Evolutionary conservation across 2,797 vertebrate genomes (phyloP), one percentile per base, ranked within the genome.

Genomic region (Sebastes goodei): DNA sequence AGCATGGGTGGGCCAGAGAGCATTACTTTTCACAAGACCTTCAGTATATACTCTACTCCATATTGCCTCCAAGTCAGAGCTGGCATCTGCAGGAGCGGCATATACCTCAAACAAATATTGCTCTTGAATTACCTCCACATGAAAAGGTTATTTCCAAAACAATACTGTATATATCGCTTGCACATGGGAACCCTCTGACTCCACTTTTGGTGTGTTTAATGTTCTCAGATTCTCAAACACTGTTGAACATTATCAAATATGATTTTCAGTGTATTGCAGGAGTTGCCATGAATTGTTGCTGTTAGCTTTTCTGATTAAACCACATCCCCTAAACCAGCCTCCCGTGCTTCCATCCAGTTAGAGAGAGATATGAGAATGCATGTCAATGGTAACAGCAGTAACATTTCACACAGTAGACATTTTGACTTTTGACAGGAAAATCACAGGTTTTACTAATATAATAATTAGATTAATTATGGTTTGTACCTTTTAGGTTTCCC

Each of bases 71-170:
- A 59, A 61, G 61, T 73, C 73, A 46, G 60, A 71, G 62, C 67
- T 56, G 76, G 57, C 49, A 63, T 56, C 63, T 76, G 57, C 60
- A 30, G 30, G 29, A 27, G 7, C 2, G 12, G 53, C 52, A 78
- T 42, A 32, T 7, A 61, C 53, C 55, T 78, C 56, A 87, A 68
- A 82, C 65, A 89, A 88, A 76, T 84, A 74, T 35, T 72, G 57
- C 56, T 82, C 82, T 84, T 72, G 52, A 84, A 74, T 90, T 86
- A 63, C 83, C 33, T 14, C 63, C 63, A 67, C 64, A 73, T 78
- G 23, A 82, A 74, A 70, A 11, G 33, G 33, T 27, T 21, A 64
- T 60, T 74, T 83, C 17, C 27, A 35, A 29, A 80, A 74, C 56
- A 38, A 42, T 27, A 29, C 68, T 27, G 38, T 80, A 14, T n/a